Percentiles rank a stretch among this genome's conserved stretches.
Evolutionary conservation across 2,797 vertebrate genomes (phyloP).

Genomic region (Pseudochirops cupreus): DNA sequence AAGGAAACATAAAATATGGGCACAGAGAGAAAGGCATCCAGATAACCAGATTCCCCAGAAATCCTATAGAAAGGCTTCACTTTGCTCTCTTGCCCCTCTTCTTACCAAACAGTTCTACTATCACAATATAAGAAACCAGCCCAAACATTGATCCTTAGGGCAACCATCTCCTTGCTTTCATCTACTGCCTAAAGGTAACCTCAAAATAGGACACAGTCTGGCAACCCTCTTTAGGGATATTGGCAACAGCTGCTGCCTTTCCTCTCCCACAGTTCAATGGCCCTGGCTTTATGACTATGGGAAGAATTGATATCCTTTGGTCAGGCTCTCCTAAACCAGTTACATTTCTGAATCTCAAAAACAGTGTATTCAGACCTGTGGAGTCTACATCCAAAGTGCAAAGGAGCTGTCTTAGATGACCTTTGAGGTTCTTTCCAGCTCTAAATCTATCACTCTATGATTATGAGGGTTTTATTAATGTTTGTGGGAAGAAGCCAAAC

Average conservation of each 20-base stretch:
- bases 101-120: background rate
- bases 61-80: background rate
- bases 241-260: background rate
- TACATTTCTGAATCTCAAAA: background rate
- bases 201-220: no score
- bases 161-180: background rate
- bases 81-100: background rate
- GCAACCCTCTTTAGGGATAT: background rate
- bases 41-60: background rate
- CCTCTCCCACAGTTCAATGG: background rate
- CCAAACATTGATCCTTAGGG: background rate
- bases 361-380: background rate
- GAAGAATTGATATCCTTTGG: background rate
- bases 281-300: background rate
- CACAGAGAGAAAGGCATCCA: background rate
- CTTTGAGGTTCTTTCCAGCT: background rate
- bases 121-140: background rate
- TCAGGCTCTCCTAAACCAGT: background rate
- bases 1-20: background rate
- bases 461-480: background rate
- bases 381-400: background rate
- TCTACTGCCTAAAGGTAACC: background rate
- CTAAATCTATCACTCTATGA: background rate
- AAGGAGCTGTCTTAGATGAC: background rate
- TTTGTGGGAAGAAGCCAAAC: background rate